Evolutionary conservation across 2,797 vertebrate species (phyloP).

Genomic region (Poecile montanus): DNA sequence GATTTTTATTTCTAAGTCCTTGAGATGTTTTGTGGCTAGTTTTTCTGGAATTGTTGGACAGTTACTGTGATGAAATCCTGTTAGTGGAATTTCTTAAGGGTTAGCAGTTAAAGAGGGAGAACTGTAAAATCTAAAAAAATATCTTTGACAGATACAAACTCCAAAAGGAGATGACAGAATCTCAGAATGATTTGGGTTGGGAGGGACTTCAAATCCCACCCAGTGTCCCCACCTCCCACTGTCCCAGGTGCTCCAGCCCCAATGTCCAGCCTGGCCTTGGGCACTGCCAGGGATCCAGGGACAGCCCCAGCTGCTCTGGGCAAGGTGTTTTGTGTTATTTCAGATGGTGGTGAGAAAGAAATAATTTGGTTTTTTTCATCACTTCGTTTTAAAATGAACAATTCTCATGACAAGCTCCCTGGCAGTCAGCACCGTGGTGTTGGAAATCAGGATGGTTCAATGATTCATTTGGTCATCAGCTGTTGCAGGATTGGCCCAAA

Average conservation of each 20-base stretch:
- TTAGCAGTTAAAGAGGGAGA: not conserved
- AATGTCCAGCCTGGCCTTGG: not conserved
- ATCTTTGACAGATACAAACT: not conserved
- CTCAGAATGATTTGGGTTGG: not conserved
- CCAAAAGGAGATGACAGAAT: not conserved
- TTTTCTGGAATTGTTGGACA: not conserved
- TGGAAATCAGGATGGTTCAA: not conserved
- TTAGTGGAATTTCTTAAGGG: not conserved
- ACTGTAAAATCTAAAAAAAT: not conserved
- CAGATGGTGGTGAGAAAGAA: not conserved
- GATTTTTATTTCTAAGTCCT: not conserved
- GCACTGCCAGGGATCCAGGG: not conserved
- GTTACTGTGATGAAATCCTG: not conserved
- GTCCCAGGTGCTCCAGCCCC: not conserved
- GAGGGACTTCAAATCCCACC: rapidly evolving
- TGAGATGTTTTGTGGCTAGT: not conserved
- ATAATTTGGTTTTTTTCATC: not conserved
- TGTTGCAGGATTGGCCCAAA: not conserved
- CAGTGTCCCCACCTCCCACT: not conserved
- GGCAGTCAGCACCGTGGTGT: not conserved
- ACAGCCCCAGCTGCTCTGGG: not conserved
- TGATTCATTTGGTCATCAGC: not conserved
- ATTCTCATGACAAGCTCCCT: not conserved
- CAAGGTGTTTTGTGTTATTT: not conserved
- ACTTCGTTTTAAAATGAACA: not conserved